Conservation (phyloP, 2,113 vertebrate species). For the Xiphorhynchus elegans region DNA sequence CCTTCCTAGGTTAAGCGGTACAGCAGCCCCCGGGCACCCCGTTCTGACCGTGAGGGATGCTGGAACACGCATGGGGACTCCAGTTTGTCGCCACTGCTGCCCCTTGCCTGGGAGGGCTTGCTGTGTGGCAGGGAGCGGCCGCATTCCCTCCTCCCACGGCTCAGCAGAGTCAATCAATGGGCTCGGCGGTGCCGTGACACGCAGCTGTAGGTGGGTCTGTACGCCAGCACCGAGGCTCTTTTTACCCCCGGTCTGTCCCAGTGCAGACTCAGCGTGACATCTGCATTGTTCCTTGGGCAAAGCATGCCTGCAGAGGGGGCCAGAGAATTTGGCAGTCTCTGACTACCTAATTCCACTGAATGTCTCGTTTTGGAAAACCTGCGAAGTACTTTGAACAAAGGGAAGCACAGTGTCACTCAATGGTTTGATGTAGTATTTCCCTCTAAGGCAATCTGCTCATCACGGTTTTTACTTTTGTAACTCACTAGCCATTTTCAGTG, state of each 20-base stretch:
- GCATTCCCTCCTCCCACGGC: background rate
- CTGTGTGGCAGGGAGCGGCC: background rate
- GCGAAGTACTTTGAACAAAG: background rate
- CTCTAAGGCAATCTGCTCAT: background rate
- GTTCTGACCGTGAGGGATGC: background rate
- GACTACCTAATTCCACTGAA: background rate
- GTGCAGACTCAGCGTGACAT: fast-evolving
- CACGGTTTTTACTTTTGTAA: background rate
- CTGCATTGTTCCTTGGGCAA: background rate
- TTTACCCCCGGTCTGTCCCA: fast-evolving
- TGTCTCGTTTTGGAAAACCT: background rate
- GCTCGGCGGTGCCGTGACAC: fast-evolving
- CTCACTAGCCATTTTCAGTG: background rate
- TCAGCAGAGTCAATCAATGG: fast-evolving
- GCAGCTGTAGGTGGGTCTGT: background rate
- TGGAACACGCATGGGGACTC: fast-evolving
- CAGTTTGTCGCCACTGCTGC: background rate
- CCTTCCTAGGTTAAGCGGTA: fast-evolving
- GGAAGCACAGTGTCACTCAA: fast-evolving
- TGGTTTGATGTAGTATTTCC: background rate
- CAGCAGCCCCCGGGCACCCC: background rate
- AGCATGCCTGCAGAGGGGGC: background rate
- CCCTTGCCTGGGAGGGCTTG: background rate
- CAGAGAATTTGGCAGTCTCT: background rate
- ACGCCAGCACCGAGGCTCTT: fast-evolving